These are phyloP conservation scores for Parasteatoda lunata DNA, from an alignment of 2,888 invertebrate genomes.

Conservation along the genomic window DNA sequence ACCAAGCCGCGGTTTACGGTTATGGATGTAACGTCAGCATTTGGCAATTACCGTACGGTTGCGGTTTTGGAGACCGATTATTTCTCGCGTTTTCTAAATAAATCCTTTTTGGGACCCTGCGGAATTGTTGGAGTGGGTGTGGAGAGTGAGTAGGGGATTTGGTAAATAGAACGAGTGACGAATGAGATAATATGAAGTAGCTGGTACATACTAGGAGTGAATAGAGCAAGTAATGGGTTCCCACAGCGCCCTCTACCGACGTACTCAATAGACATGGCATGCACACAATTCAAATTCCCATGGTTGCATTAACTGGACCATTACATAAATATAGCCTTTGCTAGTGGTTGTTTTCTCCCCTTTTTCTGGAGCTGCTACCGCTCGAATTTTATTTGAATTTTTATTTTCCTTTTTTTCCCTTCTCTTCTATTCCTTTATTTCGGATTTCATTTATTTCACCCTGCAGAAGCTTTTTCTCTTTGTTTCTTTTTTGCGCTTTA, in stretches of 20 bases:
- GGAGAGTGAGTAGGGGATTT: constrained; percentile 14
- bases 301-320: constrained; percentile 66
- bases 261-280: constrained; percentile 67
- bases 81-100: constrained; percentile 68
- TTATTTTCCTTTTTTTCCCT: constrained; percentile 24
- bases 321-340: constrained; percentile 69
- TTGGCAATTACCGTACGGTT: constrained; percentile 67
- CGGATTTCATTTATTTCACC: constrained; percentile 52
- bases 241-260: constrained; percentile 43
- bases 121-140: constrained; percentile 50
- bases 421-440: constrained; percentile 31
- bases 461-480: constrained; percentile 27
- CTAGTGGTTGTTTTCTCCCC: constrained; percentile 17
- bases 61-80: constrained; percentile 66
- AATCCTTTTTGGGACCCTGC: constrained; percentile 64
- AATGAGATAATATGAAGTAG: constrained; percentile 64
- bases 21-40: constrained; percentile 68
- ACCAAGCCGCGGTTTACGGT: constrained; percentile 55
- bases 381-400: constrained; percentile 61
- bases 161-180: constrained; percentile 67
- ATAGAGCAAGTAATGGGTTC: constrained; percentile 64
- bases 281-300: constrained; percentile 69
- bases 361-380: constrained; percentile 15
- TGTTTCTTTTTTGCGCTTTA: constrained; percentile 48
- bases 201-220: constrained; percentile 49